Evolutionary conservation across 1,140 invertebrate species (phyloP).

Genomic region (Musca vetustissima): DNA sequence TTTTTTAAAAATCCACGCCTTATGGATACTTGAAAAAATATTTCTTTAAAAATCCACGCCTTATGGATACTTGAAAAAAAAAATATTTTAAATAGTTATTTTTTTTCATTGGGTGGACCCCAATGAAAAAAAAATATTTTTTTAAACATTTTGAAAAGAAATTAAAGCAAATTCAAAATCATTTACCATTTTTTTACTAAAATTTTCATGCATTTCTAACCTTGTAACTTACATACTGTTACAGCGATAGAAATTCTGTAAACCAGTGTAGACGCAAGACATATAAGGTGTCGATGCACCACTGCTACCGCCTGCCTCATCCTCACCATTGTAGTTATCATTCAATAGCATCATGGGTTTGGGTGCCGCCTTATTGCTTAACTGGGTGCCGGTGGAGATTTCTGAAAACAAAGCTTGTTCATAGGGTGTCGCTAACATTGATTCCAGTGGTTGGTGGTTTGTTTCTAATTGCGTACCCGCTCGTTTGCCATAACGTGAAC

Average conservation of each 20-base stretch:
- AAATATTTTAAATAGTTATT: too few species aligned
- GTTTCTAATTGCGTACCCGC: slow-evolving; percentile 25
- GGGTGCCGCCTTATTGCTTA: slow-evolving; percentile 6
- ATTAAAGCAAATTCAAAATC: too few species aligned
- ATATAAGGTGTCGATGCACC: slow-evolving; percentile 27
- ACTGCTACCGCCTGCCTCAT: neutral
- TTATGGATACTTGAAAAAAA: too few species aligned
- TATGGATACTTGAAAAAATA: too few species aligned
- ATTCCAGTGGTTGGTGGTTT: neutral
- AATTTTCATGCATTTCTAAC: neutral
- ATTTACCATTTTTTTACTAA: too few species aligned
- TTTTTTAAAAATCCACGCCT: too few species aligned
- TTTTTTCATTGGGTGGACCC: too few species aligned
- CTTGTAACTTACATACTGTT: slow-evolving; percentile 38
- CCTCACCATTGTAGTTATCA: too few species aligned
- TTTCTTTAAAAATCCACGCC: too few species aligned
- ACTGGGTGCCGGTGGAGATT: slow-evolving; percentile 13
- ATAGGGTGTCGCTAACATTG: slow-evolving; percentile 15
- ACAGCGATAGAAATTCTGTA: slow-evolving; percentile 44
- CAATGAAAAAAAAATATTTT: too few species aligned
- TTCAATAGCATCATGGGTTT: neutral
- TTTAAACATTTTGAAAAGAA: too few species aligned
- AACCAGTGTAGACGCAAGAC: slow-evolving; percentile 45
- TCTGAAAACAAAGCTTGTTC: slow-evolving; percentile 23
- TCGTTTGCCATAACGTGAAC: slow-evolving; percentile 53